A percentile compares a stretch with the other conserved stretches of the same genome.
These are phyloP conservation scores for Clivina fossor DNA, from an alignment of 2,888 invertebrate species.

Conservation along the genomic window DNA sequence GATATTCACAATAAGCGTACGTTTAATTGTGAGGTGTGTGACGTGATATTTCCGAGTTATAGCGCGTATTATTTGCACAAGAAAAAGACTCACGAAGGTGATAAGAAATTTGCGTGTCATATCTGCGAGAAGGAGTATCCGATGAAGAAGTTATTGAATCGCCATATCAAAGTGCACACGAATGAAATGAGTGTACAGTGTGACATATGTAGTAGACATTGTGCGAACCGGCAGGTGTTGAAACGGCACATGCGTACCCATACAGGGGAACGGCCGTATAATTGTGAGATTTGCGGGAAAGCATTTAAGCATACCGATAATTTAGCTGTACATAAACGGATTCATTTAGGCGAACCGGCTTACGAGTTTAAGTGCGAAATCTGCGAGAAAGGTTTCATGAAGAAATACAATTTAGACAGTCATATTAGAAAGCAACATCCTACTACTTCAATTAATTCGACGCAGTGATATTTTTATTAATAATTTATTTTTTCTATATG, in stretches of 20 bases:
- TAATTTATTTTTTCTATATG: too few relatives aligned
- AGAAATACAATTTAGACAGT: background rate
- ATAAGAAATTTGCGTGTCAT: conserved; percentile 1
- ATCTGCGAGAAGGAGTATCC: background rate
- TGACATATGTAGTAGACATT: conserved; percentile 37
- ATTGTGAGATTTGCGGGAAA: conserved; percentile 38
- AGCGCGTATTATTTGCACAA: background rate
- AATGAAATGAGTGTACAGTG: conserved; percentile 24
- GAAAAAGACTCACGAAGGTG: background rate
- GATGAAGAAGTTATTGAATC: background rate
- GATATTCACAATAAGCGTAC: background rate
- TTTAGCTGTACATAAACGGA: conserved; percentile 27
- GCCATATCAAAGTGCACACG: background rate
- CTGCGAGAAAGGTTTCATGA: conserved; percentile 31
- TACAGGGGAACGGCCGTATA: conserved; percentile 40
- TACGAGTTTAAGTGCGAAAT: conserved; percentile 33
- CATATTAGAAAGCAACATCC: conserved; percentile 1
- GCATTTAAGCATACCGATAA: conserved; percentile 2
- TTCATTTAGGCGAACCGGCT: conserved; percentile 35
- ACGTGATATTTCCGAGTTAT: background rate
- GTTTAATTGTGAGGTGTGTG: conserved; percentile 4
- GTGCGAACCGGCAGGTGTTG: conserved; percentile 40
- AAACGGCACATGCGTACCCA: conserved; percentile 41
- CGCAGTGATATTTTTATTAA: too few relatives aligned
- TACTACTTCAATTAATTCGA: too few relatives aligned